These are phyloP conservation scores for Cynoglossus semilaevis DNA, from an alignment of 2,113 vertebrate species.

Conservation along the genomic window DNA sequence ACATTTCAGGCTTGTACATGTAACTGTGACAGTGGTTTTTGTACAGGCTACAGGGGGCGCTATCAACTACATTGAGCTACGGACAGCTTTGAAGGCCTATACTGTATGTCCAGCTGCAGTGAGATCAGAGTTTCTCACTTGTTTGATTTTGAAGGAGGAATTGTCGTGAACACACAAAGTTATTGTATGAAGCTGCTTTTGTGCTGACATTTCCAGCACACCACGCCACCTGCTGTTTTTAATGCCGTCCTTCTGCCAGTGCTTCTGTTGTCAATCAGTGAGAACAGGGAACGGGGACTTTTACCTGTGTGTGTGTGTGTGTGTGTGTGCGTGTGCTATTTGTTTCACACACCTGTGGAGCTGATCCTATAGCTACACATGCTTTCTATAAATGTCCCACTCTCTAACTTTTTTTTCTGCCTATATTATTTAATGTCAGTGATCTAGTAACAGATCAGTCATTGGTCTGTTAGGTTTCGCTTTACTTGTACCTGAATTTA, in stretches of 20 bases:
- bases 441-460: no score
- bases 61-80: constrained; percentile 18
- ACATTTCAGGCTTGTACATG: constrained; percentile 13
- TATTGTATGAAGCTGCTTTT: constrained; percentile 62
- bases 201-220: constrained; percentile 65
- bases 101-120: constrained; percentile 21
- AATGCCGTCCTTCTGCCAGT: constrained; percentile 62
- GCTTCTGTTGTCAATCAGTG: constrained; percentile 61
- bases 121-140: background rate
- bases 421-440: no score
- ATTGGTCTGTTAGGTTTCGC: no score
- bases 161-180: background rate
- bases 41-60: background rate
- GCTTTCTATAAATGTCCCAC: background rate
- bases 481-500: no score
- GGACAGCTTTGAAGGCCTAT: no score
- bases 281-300: constrained; percentile 30
- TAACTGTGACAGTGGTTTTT: constrained; percentile 7
- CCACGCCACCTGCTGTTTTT: constrained; percentile 54
- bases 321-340: background rate
- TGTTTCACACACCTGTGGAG: constrained; percentile 1
- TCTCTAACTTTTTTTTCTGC: no score
- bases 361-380: background rate
- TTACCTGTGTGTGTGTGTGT: constrained; percentile 16
- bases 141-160: background rate